These are phyloP conservation scores for Clivina fossor DNA, from an alignment of 2,888 invertebrate species.

Conservation along the genomic window DNA sequence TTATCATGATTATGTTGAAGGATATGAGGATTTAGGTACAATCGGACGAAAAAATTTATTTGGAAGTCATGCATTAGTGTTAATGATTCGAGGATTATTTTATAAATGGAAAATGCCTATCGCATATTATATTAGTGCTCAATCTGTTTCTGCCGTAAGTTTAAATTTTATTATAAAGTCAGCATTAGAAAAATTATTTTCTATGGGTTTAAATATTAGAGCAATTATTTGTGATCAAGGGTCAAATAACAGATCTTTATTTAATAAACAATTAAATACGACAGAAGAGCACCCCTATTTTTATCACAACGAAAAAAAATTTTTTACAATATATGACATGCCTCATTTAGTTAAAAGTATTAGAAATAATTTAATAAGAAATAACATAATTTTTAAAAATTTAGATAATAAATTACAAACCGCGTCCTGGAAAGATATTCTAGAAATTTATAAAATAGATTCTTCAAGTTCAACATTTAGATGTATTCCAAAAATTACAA, in stretches of 20 bases:
- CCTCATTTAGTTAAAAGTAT: constrained; percentile 15
- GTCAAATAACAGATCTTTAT: constrained; percentile 12
- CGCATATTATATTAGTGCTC: constrained; percentile 10
- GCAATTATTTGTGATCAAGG: constrained; percentile 8
- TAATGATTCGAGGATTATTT: constrained; percentile 14
- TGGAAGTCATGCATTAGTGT: constrained; percentile 7
- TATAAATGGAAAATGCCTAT: constrained; percentile 22
- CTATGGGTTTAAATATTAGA: neutral
- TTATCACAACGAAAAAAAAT: constrained; percentile 10
- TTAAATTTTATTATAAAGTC: constrained; percentile 8
- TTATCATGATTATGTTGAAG: constrained; percentile 6
- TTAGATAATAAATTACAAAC: neutral
- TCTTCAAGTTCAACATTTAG: constrained; percentile 9
- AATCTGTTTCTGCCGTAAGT: constrained; percentile 1
- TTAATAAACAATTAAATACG: constrained; percentile 3
- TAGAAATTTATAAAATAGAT: constrained; percentile 6
- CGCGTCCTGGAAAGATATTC: constrained; percentile 14
- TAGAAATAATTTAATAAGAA: constrained; percentile 9
- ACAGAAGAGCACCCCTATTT: constrained; percentile 11
- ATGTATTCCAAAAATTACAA: constrained; percentile 7
- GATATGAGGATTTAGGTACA: constrained; percentile 12
- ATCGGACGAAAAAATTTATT: constrained; percentile 1
- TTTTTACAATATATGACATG: constrained; percentile 11
- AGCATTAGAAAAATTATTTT: constrained; percentile 14
- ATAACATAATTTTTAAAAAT: constrained; percentile 4